Evolutionary conservation across 2,888 invertebrate species (phyloP).

Genomic region (Apodemia duryi): DNA sequence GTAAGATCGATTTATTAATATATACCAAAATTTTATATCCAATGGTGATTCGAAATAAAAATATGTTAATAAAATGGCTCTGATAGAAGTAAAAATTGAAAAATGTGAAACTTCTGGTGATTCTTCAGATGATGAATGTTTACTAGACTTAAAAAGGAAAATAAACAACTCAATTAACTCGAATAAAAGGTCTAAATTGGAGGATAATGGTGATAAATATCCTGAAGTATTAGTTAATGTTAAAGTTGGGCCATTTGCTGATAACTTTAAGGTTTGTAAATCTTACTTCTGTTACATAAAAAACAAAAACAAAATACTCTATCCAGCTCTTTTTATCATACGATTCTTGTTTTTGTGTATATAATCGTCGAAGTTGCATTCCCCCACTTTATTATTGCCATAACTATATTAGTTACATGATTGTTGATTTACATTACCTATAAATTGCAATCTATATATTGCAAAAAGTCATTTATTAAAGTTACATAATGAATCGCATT

Average conservation of each 20-base stretch:
- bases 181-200: background rate
- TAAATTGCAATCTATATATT: no score
- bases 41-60: background rate
- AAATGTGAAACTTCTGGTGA: constrained; percentile 2
- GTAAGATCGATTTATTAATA: no score
- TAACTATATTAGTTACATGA: no score
- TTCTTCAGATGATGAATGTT: constrained; percentile 3
- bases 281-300: background rate
- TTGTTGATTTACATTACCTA: no score
- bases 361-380: no score
- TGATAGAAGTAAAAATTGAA: background rate
- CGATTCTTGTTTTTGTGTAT: no score
- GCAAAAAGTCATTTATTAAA: no score
- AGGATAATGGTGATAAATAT: background rate
- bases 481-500: no score
- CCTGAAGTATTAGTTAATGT: constrained; percentile 1
- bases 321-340: background rate
- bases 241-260: background rate
- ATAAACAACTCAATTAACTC: background rate
- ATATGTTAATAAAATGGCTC: background rate
- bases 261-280: background rate
- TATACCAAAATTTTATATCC: background rate
- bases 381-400: no score
- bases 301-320: background rate
- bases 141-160: constrained; percentile 5